Percentiles rank a stretch among this genome's conserved stretches.
Conservation (phyloP, 2,113 vertebrate genomes). For the Balaeniceps rex region DNA sequence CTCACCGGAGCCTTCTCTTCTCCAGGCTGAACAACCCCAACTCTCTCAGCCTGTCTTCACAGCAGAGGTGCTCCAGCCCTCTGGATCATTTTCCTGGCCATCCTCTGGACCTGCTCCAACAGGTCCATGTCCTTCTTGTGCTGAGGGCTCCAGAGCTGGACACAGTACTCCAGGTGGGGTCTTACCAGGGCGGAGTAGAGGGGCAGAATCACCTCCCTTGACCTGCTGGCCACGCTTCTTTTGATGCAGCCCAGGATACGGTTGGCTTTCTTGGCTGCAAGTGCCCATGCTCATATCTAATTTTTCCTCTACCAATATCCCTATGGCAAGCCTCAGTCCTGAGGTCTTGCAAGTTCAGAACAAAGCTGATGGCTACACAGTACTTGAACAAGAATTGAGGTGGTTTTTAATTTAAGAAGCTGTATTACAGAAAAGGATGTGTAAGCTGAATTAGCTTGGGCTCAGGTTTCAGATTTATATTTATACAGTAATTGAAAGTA, state of each 20-base stretch:
- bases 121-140: no score
- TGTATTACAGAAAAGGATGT: not conserved
- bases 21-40: no score
- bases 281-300: not conserved
- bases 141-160: not conserved
- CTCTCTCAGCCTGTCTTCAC: not conserved
- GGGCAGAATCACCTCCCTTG: not conserved
- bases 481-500: not conserved
- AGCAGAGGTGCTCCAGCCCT: not conserved
- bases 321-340: not conserved
- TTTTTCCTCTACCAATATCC: not conserved
- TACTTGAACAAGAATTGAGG: not conserved
- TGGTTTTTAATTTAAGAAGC: not conserved
- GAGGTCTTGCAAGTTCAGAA: not conserved
- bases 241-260: not conserved
- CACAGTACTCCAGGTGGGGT: not conserved
- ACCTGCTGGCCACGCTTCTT: not conserved
- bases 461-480: not conserved
- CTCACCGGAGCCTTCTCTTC: not conserved
- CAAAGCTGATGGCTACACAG: not conserved
- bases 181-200: fast-evolving
- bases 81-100: not conserved
- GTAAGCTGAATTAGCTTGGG: not conserved
- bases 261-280: not conserved
- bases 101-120: not conserved